These are phyloP conservation scores for Epizoanthus stellaris DNA, from an alignment of 92 coral and sea anemone species.

Conservation along the genomic window DNA sequence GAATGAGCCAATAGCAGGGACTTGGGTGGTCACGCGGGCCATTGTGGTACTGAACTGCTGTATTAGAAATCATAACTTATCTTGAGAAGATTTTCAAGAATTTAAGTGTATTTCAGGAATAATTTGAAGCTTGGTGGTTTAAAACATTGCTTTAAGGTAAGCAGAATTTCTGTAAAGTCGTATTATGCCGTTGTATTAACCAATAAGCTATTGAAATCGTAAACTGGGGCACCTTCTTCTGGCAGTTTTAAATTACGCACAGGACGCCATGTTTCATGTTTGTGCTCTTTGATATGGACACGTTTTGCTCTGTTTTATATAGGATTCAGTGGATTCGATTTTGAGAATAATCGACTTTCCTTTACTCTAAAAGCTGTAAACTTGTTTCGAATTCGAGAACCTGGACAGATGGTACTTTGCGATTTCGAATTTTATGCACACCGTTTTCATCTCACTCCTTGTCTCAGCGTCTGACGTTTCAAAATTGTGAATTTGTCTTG, in stretches of 20 bases:
- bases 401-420: constrained; percentile 10
- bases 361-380: background rate
- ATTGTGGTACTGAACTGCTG: constrained; percentile 43
- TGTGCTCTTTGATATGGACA: constrained; percentile 39
- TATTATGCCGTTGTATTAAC: background rate
- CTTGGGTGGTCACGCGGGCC: constrained; percentile 51
- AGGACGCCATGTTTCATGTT: constrained; percentile 46
- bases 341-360: background rate
- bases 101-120: constrained; percentile 26
- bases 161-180: background rate
- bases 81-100: constrained; percentile 38
- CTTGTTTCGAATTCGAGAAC: background rate
- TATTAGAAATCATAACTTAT: constrained; percentile 30
- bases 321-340: constrained; percentile 15
- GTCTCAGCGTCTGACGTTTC: background rate
- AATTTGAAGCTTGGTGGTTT: background rate
- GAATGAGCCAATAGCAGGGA: constrained; percentile 41
- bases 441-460: no score
- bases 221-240: constrained; percentile 3
- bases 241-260: constrained; percentile 50
- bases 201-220: background rate
- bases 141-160: constrained; percentile 24
- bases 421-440: constrained; percentile 5
- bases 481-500: background rate
- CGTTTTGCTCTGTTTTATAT: constrained; percentile 2